Evolutionary conservation across 2,797 vertebrate genomes (phyloP), one percentile per base, ranked within the genome.

Genomic region (Macropodus opercularis): DNA sequence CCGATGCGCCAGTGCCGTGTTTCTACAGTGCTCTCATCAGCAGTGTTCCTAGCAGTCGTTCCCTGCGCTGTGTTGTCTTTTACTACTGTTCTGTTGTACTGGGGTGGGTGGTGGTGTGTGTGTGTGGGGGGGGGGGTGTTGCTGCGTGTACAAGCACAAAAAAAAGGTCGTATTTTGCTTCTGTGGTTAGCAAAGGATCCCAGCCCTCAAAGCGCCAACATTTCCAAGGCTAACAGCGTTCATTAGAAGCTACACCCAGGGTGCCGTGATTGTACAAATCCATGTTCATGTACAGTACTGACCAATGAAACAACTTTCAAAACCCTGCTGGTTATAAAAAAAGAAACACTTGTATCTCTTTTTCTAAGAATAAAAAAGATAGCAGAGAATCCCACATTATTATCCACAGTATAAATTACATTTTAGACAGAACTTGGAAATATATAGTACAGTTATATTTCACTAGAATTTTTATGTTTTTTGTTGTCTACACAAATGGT

Each of bases 331-430:
- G 94, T 96, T 96, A 96, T 94, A 95, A 96, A 88, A 87, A 82
- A 79, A 63, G 46, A 80, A 78, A 84, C 73, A 92, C 89, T 92
- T 92, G 90, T 92, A 93, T 95, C 93, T 86, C 79, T 87, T 86
- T 93, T 94, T 93, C 94, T 94, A 94, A 82, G 93, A 93, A 96
- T 96, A 97, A 93, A 97, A 97, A 98, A 99, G 94, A 96, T 97
- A 96, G 94, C 95, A 94, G 90, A 90, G 92, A 96, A 95, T 94
- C 92, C 94, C 94, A 94, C 95, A 95, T 96, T 94, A 95, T 96
- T 94, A 94, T 96, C 96, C 95, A 97, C 94, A 93, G 94, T 98
- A 99, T 98, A 98, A 98, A 98, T 98, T 98, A 98, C 95, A 95
- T 94, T 88, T 92, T 95, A 95, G 95, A 94, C 94, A 94, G 95